Base-by-base conservation (phyloP, 2,888 invertebrate genomes). In the Acleris sparsana region DNA sequence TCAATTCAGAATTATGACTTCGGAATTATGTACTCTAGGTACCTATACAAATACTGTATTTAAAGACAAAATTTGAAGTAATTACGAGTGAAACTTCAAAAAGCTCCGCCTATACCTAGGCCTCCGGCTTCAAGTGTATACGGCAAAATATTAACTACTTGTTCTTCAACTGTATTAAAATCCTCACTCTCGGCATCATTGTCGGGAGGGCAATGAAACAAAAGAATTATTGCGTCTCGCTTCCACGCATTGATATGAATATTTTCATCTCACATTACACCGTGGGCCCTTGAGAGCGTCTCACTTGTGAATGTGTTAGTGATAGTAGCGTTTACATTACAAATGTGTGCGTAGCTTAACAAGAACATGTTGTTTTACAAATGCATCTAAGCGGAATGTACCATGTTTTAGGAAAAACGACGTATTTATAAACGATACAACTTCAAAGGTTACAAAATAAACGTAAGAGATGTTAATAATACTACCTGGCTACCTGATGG, bases 181-280 rank as follows among this genome's bases (percentile, higher is more conserved):
- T 87, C 84, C 81, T 81, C 67, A 67, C 81, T 85, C 83, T 78
- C 80, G 75, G 75, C 83, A 81, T 86, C 84, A 85, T 83, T 80
- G 77, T 82, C 80, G 85, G 83, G 84, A 86, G 91, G 88, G 89
- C 88, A 87, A 82, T 88, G 87, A 92, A 92, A 92, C 92, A 92
- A 92, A 89, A 89, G 89, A 76, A 72, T 69, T 77, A 63, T 77
- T 75, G 72, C 75, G 70, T 89, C 86, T 80, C 85, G 70, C 75
- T 84, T 80, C 69, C 75, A 69, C 87, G 49, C 65, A 52, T 71
- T 70, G 72, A 75, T 75, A 77, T 80, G 75, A 73, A 75, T 89
- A 87, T 84, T 79, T 83, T 81, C 74, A 69, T 90, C 84, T 83
- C 89, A 71, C 73, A 75, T 75, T 70, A 80, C 77, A 75, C 76